Percentiles rank a stretch among this genome's conserved stretches.
These are phyloP conservation scores for Limnodromus scolopaceus DNA, from an alignment of 2,797 vertebrate genomes.

Conservation along the genomic window DNA sequence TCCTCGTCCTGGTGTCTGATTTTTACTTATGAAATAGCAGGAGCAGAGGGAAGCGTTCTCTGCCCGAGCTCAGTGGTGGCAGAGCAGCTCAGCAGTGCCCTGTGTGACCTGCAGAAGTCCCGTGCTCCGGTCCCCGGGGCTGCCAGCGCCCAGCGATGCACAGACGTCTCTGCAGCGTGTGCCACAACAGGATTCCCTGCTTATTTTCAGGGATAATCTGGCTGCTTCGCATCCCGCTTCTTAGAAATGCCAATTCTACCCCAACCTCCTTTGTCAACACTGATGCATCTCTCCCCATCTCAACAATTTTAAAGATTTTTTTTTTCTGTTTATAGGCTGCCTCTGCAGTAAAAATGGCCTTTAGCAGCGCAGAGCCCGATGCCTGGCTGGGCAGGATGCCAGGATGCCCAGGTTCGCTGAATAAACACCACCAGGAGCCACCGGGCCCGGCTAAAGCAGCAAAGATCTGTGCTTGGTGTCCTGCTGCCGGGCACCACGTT, in stretches of 20 bases:
- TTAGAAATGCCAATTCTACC: background rate
- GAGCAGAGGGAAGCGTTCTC: background rate
- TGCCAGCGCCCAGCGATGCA: background rate
- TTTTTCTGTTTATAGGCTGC: background rate
- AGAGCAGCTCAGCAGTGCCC: background rate
- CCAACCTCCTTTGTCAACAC: background rate
- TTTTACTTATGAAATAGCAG: background rate
- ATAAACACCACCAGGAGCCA: background rate
- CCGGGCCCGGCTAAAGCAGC: fast-evolving
- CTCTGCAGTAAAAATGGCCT: background rate
- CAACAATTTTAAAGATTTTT: background rate
- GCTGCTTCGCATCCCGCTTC: background rate
- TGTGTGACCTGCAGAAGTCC: background rate
- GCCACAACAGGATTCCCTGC: background rate
- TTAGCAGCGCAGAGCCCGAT: background rate
- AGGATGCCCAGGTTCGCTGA: background rate
- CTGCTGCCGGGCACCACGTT: fast-evolving
- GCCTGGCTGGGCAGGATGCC: too few relatives aligned
- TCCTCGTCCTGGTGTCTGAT: background rate
- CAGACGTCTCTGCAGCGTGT: background rate
- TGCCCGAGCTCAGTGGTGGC: background rate
- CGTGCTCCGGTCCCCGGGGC: background rate
- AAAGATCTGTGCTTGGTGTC: background rate
- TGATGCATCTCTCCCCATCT: background rate
- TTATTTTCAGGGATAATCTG: background rate